phyloP scores from a whole-genome alignment of 1,140 invertebrate species.

The Habropoda laboriosa region DNA sequence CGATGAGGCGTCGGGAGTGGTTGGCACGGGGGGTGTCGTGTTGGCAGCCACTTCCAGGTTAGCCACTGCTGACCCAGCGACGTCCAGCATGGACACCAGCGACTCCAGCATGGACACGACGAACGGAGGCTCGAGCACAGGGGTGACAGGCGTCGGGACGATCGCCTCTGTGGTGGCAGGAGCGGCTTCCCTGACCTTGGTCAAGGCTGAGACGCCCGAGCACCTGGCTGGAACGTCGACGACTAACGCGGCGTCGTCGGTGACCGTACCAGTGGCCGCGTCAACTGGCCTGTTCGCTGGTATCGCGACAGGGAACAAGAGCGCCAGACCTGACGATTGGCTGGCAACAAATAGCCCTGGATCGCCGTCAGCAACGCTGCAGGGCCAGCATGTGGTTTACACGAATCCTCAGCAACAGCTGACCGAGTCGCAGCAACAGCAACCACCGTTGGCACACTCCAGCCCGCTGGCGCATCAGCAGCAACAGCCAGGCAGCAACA shows the following conservation, averaged over 20 bases:
- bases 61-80: conserved; percentile 58
- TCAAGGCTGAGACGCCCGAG: conserved; percentile 77
- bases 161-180: conserved; percentile 59
- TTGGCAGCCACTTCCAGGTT: conserved; percentile 77
- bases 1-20: conserved; percentile 79
- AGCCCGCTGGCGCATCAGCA: conserved; percentile 81
- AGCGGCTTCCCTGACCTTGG: conserved; percentile 64
- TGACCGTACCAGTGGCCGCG: conserved; percentile 62
- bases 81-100: conserved; percentile 58
- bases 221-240: conserved; percentile 71
- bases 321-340: conserved; percentile 84
- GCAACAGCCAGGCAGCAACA: conserved; percentile 85
- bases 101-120: conserved; percentile 62
- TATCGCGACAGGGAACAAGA: conserved; percentile 74
- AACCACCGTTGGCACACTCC: conserved; percentile 72
- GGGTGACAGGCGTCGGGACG: conserved; percentile 37
- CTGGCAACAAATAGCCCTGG: conserved; percentile 83
- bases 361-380: conserved; percentile 81
- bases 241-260: conserved; percentile 58
- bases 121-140: conserved; percentile 51
- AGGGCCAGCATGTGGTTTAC: conserved; percentile 80
- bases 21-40: conserved; percentile 74
- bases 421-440: conserved; percentile 61
- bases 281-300: conserved; percentile 70
- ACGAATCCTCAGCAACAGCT: conserved; percentile 68